A percentile compares a stretch with the other conserved stretches of the same genome.
Evolutionary conservation across 2,797 vertebrate genomes (phyloP).

Genomic region (Coregonus suidteri): DNA sequence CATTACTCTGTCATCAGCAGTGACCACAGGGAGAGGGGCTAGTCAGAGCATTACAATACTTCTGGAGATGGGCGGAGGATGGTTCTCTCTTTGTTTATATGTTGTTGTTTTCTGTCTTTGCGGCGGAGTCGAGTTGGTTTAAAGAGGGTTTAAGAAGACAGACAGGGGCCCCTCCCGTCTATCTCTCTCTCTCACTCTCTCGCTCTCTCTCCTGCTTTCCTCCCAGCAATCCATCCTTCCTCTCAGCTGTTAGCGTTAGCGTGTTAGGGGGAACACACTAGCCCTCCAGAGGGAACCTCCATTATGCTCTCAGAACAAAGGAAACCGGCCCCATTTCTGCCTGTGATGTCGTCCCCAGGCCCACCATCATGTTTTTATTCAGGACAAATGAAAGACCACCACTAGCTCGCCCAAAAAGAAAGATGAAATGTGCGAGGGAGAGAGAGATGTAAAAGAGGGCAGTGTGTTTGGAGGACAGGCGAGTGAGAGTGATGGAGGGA

Average conservation of each 20-base stretch:
- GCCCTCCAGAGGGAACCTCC: slow-evolving; percentile 67
- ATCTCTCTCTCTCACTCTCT: background rate
- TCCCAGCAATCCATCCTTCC: slow-evolving; percentile 13
- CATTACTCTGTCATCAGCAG: slow-evolving; percentile 37
- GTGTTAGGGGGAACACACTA: slow-evolving; percentile 33
- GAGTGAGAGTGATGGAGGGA: background rate
- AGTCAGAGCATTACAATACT: slow-evolving; percentile 1
- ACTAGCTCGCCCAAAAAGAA: background rate
- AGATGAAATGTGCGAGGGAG: background rate
- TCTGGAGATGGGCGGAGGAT: slow-evolving; percentile 30
- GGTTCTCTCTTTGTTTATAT: slow-evolving; percentile 51
- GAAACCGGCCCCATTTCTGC: background rate
- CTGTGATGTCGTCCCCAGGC: background rate
- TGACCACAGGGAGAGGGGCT: slow-evolving; percentile 19
- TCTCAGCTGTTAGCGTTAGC: background rate
- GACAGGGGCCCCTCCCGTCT: slow-evolving; percentile 28
- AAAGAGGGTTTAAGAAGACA: slow-evolving; percentile 32
- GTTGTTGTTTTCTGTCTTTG: slow-evolving; percentile 42
- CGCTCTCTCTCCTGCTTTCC: background rate
- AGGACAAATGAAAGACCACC: slow-evolving; percentile 1
- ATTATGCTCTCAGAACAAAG: slow-evolving; percentile 34
- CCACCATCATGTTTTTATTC: slow-evolving; percentile 1
- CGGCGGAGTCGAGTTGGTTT: slow-evolving; percentile 17
- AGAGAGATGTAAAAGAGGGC: background rate
- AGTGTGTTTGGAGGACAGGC: too few species aligned